Evolutionary conservation across 2,113 vertebrate genomes (phyloP).

Genomic region (Lonchura striata): DNA sequence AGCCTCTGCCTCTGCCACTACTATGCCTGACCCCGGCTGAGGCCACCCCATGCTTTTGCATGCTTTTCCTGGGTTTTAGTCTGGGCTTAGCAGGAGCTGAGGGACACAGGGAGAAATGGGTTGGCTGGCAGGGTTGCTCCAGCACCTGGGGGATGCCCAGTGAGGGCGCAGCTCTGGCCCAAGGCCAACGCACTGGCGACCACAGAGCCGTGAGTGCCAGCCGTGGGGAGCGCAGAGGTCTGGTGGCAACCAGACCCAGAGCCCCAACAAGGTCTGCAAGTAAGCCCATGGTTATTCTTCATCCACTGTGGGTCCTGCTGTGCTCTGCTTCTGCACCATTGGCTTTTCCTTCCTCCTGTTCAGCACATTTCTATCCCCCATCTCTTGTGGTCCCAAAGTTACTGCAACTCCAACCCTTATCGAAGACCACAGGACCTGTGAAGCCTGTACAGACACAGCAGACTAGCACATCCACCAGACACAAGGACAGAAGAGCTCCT

Average conservation of each 20-base stretch:
- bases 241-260: neutral
- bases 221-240: neutral
- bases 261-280: neutral
- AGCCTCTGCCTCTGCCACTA: neutral
- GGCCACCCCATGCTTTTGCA: neutral
- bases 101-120: neutral
- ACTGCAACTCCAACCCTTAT: neutral
- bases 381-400: neutral
- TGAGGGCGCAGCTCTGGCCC: neutral
- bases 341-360: neutral
- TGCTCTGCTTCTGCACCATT: neutral
- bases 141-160: neutral
- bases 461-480: neutral
- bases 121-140: neutral
- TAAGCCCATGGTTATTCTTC: neutral
- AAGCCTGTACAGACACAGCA: neutral
- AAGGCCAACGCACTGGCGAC: neutral
- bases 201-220: neutral
- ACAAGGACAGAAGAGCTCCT: neutral
- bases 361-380: neutral
- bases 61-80: neutral
- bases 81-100: neutral
- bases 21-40: rapidly evolving
- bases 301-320: neutral
- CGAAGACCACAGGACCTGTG: too few species aligned